Percentiles rank a stretch among this genome's conserved stretches.
Evolutionary conservation across 2,797 vertebrate species (phyloP).

Genomic region (Jordanella pulchra): DNA sequence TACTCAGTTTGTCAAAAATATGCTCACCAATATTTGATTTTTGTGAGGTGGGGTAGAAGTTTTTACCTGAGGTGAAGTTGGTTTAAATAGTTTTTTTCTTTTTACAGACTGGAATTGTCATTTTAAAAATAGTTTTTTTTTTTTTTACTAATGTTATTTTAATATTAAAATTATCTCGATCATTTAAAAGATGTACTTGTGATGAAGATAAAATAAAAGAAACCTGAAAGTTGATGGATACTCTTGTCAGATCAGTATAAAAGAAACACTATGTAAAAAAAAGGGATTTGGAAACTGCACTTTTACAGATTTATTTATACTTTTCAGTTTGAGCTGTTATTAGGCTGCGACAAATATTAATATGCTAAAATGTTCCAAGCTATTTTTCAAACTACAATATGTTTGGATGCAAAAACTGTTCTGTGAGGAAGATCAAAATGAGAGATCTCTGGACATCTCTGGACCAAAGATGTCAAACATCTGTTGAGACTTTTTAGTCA

Average conservation of each 20-base stretch:
- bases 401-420: neutral
- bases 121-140: neutral
- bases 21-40: no score
- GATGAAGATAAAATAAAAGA: neutral
- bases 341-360: neutral
- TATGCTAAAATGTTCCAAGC: no score
- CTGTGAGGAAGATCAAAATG: neutral
- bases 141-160: neutral
- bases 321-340: neutral
- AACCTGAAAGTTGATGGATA: neutral
- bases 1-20: no score
- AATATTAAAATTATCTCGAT: neutral
- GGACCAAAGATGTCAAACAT: neutral
- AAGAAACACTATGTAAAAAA: neutral
- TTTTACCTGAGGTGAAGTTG: neutral
- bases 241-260: neutral
- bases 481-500: neutral
- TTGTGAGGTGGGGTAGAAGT: no score
- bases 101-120: neutral
- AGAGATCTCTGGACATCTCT: no score
- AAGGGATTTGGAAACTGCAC: neutral
- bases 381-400: neutral
- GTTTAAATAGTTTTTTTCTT: neutral
- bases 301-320: neutral
- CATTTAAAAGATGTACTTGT: neutral